Conservation (phyloP, 2,888 invertebrate genomes). For the Nebria brevicollis region DNA sequence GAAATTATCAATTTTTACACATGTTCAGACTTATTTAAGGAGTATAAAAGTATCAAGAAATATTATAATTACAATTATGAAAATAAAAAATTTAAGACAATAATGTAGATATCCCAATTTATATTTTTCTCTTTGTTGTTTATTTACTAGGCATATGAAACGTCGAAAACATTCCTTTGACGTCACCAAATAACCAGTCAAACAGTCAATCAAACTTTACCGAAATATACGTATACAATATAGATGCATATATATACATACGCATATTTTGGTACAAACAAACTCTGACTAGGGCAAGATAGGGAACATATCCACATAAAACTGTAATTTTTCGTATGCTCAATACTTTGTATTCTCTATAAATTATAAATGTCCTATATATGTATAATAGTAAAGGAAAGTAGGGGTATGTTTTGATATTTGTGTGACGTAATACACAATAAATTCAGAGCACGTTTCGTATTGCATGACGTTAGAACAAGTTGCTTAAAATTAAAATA, state of each 20-base stretch:
- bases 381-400: slow-evolving; percentile 1
- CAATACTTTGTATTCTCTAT: slow-evolving; percentile 21
- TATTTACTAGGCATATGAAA: slow-evolving; percentile 33
- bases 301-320: slow-evolving; percentile 30
- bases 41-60: slow-evolving; percentile 46
- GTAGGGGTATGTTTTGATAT: not conserved
- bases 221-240: not conserved
- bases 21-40: slow-evolving; percentile 44
- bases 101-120: slow-evolving; percentile 32
- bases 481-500: not conserved
- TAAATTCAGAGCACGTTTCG: not conserved
- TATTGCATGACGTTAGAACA: not conserved
- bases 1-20: slow-evolving; percentile 39
- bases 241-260: not conserved
- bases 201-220: not conserved
- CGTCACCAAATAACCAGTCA: not conserved
- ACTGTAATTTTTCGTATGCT: slow-evolving; percentile 17
- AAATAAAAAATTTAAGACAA: slow-evolving; percentile 38
- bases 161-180: slow-evolving; percentile 24
- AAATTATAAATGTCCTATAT: slow-evolving; percentile 19
- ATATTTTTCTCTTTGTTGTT: slow-evolving; percentile 12
- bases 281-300: slow-evolving; percentile 29
- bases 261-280: slow-evolving; percentile 5
- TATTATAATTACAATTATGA: slow-evolving; percentile 42
- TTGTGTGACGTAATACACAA: not conserved